Conservation (phyloP, 2,888 invertebrate species). For the Drosophila meridionalis region DNA sequence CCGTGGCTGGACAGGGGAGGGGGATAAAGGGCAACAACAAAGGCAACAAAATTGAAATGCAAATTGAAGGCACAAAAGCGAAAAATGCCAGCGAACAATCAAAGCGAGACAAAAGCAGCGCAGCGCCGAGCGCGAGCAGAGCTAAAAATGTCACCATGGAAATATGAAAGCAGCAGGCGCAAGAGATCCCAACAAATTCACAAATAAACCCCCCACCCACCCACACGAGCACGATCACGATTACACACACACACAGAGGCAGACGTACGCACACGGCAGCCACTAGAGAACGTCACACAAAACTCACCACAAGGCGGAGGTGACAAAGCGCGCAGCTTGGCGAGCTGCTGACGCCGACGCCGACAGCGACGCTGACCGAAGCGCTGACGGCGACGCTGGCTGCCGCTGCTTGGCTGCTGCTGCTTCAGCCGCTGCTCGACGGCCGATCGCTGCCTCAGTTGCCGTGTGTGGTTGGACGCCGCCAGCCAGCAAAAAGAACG, state of each 20-base stretch:
- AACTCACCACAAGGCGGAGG: conserved; percentile 68
- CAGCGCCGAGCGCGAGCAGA: conserved; percentile 21
- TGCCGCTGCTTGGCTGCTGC: conserved; percentile 11
- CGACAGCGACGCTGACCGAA: not conserved
- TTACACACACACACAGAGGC: not conserved
- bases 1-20: not conserved
- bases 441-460: conserved; percentile 63
- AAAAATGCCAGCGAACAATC: conserved; percentile 66
- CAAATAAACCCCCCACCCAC: not conserved
- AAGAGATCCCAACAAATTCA: conserved; percentile 36
- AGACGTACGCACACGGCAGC: conserved; percentile 2
- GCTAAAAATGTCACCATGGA: conserved; percentile 73
- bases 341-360: conserved; percentile 29
- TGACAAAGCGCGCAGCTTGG: conserved; percentile 64
- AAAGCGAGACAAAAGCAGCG: conserved; percentile 60
- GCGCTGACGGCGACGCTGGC: not conserved
- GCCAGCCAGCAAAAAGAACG: conserved; percentile 62
- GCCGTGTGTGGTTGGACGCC: conserved; percentile 76
- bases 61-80: conserved; percentile 77
- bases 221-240: conserved; percentile 1
- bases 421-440: conserved; percentile 24
- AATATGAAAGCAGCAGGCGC: conserved; percentile 48
- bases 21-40: conserved; percentile 19
- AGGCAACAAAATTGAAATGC: conserved; percentile 69
- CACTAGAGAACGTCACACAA: conserved; percentile 42